Evolutionary conservation across 2,113 vertebrate species (phyloP).

Genomic region (Megalops atlanticus): DNA sequence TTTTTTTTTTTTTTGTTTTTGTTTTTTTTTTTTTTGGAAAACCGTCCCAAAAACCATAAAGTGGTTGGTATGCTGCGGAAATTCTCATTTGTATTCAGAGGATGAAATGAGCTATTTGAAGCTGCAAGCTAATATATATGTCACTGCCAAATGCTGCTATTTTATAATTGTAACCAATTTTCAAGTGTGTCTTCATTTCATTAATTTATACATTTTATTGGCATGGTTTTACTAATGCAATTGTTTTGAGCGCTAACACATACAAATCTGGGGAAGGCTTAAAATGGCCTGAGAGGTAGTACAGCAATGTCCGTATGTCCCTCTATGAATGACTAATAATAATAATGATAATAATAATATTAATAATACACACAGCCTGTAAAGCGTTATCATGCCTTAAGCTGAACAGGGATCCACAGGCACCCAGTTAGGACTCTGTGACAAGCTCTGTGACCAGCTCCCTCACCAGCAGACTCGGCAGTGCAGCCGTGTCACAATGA

Average conservation of each 20-base stretch:
- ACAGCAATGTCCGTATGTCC: no score
- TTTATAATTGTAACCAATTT: no score
- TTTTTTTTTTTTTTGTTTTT: background rate
- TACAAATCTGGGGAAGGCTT: no score
- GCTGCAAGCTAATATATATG: background rate
- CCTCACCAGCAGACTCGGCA: background rate
- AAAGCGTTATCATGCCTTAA: background rate
- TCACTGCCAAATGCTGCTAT: no score
- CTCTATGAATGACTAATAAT: no score
- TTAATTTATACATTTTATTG: no score
- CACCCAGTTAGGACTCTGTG: background rate
- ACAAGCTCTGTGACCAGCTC: background rate
- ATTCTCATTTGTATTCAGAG: background rate
- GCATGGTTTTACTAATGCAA: no score
- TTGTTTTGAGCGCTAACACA: no score
- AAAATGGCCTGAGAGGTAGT: no score
- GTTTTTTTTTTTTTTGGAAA: background rate
- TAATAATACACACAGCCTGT: background rate
- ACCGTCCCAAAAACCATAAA: background rate
- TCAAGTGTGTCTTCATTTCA: no score
- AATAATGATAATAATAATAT: background rate
- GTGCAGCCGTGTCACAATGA: conserved; percentile 4
- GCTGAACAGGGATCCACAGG: background rate
- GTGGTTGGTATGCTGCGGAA: background rate
- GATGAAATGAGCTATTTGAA: background rate